Conservation (phyloP, 1,140 invertebrate species). For the Pollicipes pollicipes region DNA sequence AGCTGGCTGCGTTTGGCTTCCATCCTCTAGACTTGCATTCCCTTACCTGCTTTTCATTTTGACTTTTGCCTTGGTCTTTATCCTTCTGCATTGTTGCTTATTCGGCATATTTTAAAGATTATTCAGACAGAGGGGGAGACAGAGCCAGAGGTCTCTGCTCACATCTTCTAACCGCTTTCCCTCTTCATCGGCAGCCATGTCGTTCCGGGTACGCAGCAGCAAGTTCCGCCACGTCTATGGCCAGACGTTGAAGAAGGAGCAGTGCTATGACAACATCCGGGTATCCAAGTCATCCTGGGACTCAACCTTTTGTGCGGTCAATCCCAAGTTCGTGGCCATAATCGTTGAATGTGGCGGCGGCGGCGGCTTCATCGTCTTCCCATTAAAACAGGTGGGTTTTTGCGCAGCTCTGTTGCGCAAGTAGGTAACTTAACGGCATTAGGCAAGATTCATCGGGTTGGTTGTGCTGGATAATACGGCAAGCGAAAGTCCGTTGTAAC, state of each 20-base stretch:
- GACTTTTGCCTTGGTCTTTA: constrained; percentile 1
- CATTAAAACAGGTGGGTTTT: constrained; percentile 79
- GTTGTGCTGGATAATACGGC: too few species aligned
- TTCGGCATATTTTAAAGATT: neutral
- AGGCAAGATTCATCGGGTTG: too few species aligned
- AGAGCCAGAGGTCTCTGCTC: constrained; percentile 4
- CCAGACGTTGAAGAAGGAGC: constrained; percentile 83
- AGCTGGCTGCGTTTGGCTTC: too few species aligned
- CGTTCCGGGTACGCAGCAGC: constrained; percentile 84
- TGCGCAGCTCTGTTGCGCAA: too few species aligned
- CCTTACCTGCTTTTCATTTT: neutral
- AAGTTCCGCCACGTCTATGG: constrained; percentile 99
- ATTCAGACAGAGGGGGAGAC: neutral
- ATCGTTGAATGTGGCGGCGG: constrained; percentile 97
- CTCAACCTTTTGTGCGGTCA: constrained; percentile 94
- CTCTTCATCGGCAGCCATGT: constrained; percentile 40
- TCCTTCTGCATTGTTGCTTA: neutral
- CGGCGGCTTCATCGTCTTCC: constrained; percentile 93
- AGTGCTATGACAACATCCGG: constrained; percentile 97
- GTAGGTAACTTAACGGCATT: too few species aligned
- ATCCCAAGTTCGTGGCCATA: constrained; percentile 97
- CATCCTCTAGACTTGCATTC: too few species aligned
- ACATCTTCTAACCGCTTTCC: constrained; percentile 4
- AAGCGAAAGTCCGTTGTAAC: too few species aligned
- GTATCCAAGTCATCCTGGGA: constrained; percentile 98